Evolutionary conservation across 2,113 vertebrate genomes (phyloP).

Genomic region (rat (Rattus norvegicus)): DNA sequence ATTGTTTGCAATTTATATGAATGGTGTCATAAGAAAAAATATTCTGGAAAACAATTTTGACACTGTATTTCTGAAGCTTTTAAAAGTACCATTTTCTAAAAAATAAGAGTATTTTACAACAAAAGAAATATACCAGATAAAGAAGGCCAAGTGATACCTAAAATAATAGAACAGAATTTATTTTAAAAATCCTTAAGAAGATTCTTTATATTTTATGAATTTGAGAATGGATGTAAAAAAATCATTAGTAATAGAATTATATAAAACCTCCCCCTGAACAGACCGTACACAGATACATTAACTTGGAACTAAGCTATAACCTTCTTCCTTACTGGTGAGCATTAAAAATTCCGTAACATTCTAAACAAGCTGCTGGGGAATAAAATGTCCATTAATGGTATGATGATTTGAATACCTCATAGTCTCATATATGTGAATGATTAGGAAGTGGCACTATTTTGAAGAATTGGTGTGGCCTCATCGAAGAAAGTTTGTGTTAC

Average conservation of each 20-base stretch:
- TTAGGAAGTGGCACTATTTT: background rate
- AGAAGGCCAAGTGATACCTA: background rate
- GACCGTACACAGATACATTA: background rate
- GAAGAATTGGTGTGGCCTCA: no score
- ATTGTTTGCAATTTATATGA: background rate
- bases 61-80: background rate
- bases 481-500: background rate
- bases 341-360: background rate
- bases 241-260: background rate
- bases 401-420: background rate
- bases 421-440: background rate
- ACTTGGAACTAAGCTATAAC: background rate
- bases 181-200: background rate
- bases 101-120: background rate
- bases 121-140: background rate
- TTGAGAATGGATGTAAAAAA: background rate
- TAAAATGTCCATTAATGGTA: background rate
- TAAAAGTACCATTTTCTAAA: background rate
- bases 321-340: background rate
- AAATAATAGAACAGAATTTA: background rate
- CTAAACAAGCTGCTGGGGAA: background rate
- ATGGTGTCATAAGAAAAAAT: background rate
- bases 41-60: background rate
- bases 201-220: background rate
- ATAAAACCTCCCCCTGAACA: background rate